Conservation (phyloP, 2,113 vertebrate genomes). For the Ammodramus savannarum region DNA sequence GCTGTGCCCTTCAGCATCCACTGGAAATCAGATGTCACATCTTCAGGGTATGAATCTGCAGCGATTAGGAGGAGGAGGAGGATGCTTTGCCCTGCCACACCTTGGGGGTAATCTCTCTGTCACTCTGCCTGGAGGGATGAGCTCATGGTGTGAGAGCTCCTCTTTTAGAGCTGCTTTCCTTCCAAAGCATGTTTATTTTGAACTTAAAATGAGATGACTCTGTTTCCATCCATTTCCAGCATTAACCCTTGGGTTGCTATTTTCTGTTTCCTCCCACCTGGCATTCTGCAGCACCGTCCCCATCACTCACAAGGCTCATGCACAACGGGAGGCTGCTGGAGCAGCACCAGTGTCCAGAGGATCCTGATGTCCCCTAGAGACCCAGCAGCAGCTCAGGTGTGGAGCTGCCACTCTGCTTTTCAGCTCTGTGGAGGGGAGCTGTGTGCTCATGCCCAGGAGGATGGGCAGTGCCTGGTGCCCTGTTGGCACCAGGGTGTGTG, state of each 20-base stretch:
- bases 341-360: neutral
- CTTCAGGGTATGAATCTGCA: fast-evolving
- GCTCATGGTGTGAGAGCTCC: neutral
- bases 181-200: neutral
- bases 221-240: neutral
- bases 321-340: fast-evolving
- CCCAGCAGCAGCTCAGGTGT: neutral
- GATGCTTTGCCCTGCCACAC: neutral
- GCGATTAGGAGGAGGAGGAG: neutral
- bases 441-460: fast-evolving
- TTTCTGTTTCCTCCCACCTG: neutral
- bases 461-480: neutral
- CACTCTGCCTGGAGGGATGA: neutral
- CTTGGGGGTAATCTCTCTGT: neutral
- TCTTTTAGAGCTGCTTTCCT: slow-evolving; percentile 16
- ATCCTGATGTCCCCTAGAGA: neutral
- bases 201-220: neutral
- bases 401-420: neutral
- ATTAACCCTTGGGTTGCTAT: neutral
- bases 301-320: neutral
- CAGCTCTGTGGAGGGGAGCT: neutral
- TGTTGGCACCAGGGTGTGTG: neutral
- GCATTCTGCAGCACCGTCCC: neutral
- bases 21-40: neutral
- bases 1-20: neutral